These are phyloP conservation scores for Grus americana DNA, from an alignment of 2,113 vertebrate genomes.

Conservation along the genomic window DNA sequence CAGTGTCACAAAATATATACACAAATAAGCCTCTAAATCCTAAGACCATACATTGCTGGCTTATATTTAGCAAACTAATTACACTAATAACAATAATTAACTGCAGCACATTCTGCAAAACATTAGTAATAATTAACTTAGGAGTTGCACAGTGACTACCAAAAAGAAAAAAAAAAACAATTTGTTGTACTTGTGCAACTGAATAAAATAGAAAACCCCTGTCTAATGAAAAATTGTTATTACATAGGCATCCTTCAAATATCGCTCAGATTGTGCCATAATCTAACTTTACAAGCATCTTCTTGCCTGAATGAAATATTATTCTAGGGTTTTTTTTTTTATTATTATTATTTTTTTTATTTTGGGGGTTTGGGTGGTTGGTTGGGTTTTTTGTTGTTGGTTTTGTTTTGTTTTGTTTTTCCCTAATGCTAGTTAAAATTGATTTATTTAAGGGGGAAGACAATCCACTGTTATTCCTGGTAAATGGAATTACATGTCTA, in stretches of 20 bases:
- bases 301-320: not conserved
- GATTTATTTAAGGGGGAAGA: not conserved
- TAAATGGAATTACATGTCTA: not conserved
- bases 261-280: not conserved
- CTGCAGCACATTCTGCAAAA: not conserved
- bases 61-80: not conserved
- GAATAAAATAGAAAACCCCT: not conserved
- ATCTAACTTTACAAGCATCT: not conserved
- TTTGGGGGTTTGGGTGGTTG: no score
- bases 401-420: no score
- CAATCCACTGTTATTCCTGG: not conserved
- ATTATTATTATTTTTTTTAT: no score
- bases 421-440: not conserved
- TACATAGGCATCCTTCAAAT: not conserved
- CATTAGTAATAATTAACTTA: not conserved
- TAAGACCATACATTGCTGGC: not conserved
- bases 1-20: not conserved
- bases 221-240: not conserved
- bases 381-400: no score
- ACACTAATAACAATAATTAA: not conserved
- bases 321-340: not conserved
- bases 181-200: not conserved
- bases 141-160: not conserved
- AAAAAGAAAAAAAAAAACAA: not conserved
- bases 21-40: not conserved